Evolutionary conservation across 2,113 vertebrate genomes (phyloP).

Genomic region (Channa maculata): DNA sequence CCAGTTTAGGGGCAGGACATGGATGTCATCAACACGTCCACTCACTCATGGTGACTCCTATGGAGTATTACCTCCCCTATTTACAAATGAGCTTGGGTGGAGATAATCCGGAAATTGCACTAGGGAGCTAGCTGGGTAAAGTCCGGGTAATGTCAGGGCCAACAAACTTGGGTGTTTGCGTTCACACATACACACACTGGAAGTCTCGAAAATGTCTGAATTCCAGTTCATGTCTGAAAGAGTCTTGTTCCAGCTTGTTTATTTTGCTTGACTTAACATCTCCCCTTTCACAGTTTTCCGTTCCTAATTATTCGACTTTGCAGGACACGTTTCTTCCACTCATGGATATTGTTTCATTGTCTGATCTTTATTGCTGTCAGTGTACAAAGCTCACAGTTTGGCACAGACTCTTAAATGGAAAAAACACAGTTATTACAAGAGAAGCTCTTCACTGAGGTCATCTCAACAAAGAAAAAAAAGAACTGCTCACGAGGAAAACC

Average conservation of each 20-base stretch:
- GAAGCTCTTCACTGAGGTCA: conserved; percentile 54
- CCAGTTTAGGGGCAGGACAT: too few species aligned
- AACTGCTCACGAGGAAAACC: conserved; percentile 50
- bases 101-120: too few species aligned
- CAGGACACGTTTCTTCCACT: conserved; percentile 40
- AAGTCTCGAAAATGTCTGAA: too few species aligned
- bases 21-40: too few species aligned
- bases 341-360: conserved; percentile 25
- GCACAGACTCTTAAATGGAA: conserved; percentile 30
- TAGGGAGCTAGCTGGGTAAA: too few species aligned
- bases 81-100: too few species aligned
- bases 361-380: conserved; percentile 37
- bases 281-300: conserved; percentile 3
- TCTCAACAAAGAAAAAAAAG: conserved; percentile 86
- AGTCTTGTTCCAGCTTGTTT: conserved; percentile 32
- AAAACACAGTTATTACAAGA: conserved; percentile 45
- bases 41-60: too few species aligned
- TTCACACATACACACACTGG: too few species aligned
- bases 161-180: too few species aligned
- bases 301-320: conserved; percentile 27
- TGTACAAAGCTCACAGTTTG: conserved; percentile 38
- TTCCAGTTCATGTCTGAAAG: too few species aligned
- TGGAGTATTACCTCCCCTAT: too few species aligned
- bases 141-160: too few species aligned
- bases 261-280: conserved; percentile 42